Percentiles rank a stretch among this genome's conserved stretches.
phyloP scores from a whole-genome alignment of 92 coral and sea anemone species.

The Phenganax marumi region DNA sequence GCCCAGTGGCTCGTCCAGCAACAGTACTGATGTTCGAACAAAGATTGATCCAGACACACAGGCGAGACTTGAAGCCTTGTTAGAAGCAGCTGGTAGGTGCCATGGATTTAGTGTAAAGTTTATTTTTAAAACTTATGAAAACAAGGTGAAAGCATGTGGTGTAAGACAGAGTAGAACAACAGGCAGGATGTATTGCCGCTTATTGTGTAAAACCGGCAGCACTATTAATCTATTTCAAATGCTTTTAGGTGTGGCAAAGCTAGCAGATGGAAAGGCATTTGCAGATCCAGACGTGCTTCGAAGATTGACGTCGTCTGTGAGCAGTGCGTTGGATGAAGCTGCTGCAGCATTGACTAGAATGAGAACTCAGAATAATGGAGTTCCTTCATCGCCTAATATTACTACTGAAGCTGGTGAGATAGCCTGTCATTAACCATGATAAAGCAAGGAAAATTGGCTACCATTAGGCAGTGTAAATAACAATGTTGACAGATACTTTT shows the following conservation, averaged over 20 bases:
- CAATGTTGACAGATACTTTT: no score
- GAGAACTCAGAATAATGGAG: slow-evolving; percentile 95
- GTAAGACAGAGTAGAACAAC: no score
- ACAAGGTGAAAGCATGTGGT: no score
- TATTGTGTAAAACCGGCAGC: no score
- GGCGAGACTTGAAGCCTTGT: slow-evolving; percentile 87
- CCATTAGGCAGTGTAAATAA: no score
- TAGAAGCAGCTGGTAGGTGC: slow-evolving; percentile 92
- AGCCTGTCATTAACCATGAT: neutral
- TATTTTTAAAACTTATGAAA: no score
- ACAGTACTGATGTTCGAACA: slow-evolving; percentile 72
- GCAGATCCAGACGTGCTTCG: slow-evolving; percentile 94
- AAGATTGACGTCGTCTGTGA: slow-evolving; percentile 94
- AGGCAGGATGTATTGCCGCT: no score
- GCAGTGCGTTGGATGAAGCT: slow-evolving; percentile 99
- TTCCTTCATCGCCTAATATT: slow-evolving; percentile 87
- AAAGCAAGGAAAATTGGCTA: no score
- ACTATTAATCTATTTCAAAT: neutral
- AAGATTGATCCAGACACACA: slow-evolving; percentile 99
- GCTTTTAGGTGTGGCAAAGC: slow-evolving; percentile 81
- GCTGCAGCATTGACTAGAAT: slow-evolving; percentile 98
- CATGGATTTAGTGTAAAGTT: neutral
- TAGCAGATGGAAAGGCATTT: slow-evolving; percentile 95
- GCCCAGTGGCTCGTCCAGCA: slow-evolving; percentile 77
- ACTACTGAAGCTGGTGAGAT: slow-evolving; percentile 78